These are phyloP conservation scores for Tokudaia muenninki DNA, from an alignment of 2,797 vertebrate genomes.

Conservation along the genomic window DNA sequence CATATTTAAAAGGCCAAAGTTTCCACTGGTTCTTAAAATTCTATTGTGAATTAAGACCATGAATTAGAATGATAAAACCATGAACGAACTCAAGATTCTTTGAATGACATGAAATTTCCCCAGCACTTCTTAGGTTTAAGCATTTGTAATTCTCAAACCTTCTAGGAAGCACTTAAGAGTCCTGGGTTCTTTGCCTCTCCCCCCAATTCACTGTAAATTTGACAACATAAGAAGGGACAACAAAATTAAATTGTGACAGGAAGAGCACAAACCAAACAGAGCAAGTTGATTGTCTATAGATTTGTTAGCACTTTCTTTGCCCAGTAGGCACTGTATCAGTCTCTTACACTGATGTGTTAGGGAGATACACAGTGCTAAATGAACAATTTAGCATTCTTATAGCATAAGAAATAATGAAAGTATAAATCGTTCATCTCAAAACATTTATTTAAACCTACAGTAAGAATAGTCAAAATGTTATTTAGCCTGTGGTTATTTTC, in stretches of 20 bases:
- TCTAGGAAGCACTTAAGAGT: background rate
- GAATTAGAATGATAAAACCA: slow-evolving; percentile 64
- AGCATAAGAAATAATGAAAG: background rate
- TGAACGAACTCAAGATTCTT: slow-evolving; percentile 61
- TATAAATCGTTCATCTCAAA: background rate
- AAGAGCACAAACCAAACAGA: background rate
- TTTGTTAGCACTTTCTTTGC: background rate
- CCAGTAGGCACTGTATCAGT: background rate
- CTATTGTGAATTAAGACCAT: slow-evolving; percentile 69
- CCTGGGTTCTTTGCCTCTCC: background rate
- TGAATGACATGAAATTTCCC: slow-evolving; percentile 1
- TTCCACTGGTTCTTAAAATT: slow-evolving; percentile 77
- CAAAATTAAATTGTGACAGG: background rate
- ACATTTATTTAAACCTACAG: background rate
- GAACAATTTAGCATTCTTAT: background rate
- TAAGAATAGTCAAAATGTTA: slow-evolving; percentile 6
- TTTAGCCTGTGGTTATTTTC: background rate
- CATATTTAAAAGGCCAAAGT: slow-evolving; percentile 45
- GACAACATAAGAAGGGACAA: background rate
- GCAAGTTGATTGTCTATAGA: background rate
- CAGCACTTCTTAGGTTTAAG: background rate
- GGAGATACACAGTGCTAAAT: background rate
- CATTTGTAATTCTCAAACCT: background rate
- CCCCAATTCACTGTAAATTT: background rate
- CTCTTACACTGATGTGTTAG: background rate